Conservation (phyloP, 2,888 invertebrate species). For the Geotrupes spiniger region DNA sequence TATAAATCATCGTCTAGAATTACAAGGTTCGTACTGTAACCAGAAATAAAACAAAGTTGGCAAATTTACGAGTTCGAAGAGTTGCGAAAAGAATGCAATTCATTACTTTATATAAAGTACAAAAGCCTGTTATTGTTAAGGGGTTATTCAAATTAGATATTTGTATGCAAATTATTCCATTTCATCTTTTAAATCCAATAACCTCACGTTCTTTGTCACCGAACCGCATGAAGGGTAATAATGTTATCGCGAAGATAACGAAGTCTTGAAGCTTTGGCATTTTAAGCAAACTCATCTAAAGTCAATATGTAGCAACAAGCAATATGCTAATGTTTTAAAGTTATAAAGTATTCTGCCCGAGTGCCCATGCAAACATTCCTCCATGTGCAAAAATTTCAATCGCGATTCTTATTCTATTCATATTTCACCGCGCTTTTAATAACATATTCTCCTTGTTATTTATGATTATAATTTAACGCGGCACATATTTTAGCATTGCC, state of each 20-base stretch:
- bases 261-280: conserved; percentile 10
- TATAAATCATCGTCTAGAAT: too few species aligned
- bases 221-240: conserved; percentile 7
- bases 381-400: conserved; percentile 5
- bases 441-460: conserved; percentile 5
- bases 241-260: conserved; percentile 16
- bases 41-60: too few species aligned
- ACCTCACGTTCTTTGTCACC: conserved; percentile 22
- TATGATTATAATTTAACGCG: background rate
- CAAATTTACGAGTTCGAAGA: too few species aligned
- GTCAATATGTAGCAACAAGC: conserved; percentile 1
- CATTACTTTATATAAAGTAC: conserved; percentile 5
- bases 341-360: conserved; percentile 4
- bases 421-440: conserved; percentile 6
- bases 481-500: conserved; percentile 27
- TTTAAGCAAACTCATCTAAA: conserved; percentile 6
- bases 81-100: conserved; percentile 1
- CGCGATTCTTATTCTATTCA: conserved; percentile 1
- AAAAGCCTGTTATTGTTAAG: conserved; percentile 20
- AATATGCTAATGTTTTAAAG: conserved; percentile 9
- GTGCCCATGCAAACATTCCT: background rate
- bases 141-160: conserved; percentile 25
- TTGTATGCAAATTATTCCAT: conserved; percentile 27
- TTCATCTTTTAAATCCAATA: conserved; percentile 28
- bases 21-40: too few species aligned